phyloP scores from a whole-genome alignment of 2,113 vertebrate genomes.

The Nibea albiflora region DNA sequence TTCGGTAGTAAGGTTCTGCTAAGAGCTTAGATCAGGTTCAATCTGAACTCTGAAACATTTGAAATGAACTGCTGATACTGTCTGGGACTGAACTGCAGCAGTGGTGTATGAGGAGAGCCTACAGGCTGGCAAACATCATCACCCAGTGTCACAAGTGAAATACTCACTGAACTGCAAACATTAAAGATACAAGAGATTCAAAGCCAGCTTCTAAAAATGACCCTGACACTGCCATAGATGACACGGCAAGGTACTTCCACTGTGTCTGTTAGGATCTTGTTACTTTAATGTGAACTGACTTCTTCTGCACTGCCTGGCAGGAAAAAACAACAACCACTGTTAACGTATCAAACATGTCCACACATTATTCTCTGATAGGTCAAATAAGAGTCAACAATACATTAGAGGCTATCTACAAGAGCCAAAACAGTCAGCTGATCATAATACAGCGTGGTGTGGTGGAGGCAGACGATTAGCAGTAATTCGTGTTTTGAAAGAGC shows the following conservation, averaged over 20 bases:
- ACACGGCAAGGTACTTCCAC: background rate
- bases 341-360: constrained; percentile 21
- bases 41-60: constrained; percentile 19
- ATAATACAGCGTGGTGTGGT: constrained; percentile 45
- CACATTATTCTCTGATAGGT: background rate
- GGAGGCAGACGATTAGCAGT: constrained; percentile 13
- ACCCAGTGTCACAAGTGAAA: constrained; percentile 22
- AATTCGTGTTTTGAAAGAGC: background rate
- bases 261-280: constrained; percentile 1
- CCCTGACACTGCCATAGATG: background rate
- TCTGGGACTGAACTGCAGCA: constrained; percentile 9
- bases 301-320: background rate
- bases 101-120: background rate
- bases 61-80: constrained; percentile 17
- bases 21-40: constrained; percentile 4
- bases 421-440: constrained; percentile 40
- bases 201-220: background rate
- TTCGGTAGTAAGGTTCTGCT: constrained; percentile 19
- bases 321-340: constrained; percentile 3
- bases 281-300: constrained; percentile 13
- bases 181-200: constrained; percentile 22
- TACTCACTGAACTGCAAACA: constrained; percentile 26
- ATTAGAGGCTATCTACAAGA: constrained; percentile 60
- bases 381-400: constrained; percentile 38
- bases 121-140: constrained; percentile 10